Conservation (phyloP, 2,797 vertebrate species). For the Spea hammondii region DNA sequence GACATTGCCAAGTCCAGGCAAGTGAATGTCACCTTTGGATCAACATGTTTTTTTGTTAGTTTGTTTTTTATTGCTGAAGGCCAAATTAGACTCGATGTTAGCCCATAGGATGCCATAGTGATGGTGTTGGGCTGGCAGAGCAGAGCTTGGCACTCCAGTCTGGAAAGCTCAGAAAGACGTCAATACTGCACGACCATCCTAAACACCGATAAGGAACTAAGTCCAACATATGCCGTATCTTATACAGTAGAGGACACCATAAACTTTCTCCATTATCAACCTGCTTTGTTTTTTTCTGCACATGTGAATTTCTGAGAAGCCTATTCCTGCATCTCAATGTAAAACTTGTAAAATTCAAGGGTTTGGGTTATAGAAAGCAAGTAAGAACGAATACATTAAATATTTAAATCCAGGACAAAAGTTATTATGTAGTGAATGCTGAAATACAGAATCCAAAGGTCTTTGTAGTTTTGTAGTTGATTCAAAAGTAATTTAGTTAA, state of each 20-base stretch:
- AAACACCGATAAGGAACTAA: neutral
- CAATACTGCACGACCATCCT: neutral
- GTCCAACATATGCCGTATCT: neutral
- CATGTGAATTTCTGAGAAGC: neutral
- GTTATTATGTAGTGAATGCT: constrained; percentile 66
- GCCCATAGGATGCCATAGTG: neutral
- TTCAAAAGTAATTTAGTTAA: constrained; percentile 62
- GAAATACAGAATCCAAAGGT: constrained; percentile 61
- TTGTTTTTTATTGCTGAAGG: neutral
- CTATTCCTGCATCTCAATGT: neutral
- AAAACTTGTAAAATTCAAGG: neutral
- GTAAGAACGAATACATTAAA: constrained; percentile 19
- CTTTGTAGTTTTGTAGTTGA: constrained; percentile 66
- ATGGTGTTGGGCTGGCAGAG: neutral
- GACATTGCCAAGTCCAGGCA: neutral
- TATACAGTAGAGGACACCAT: neutral
- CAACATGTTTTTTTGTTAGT: neutral
- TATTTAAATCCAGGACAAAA: constrained; percentile 60
- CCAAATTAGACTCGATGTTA: neutral
- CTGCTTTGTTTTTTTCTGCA: neutral
- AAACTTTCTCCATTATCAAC: neutral
- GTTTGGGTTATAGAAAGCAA: neutral
- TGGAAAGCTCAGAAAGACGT: neutral
- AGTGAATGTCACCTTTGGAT: neutral
- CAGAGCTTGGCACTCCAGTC: neutral